Evolutionary conservation across 2,797 vertebrate genomes (phyloP).

Genomic region (Mionectes olivaceus): DNA sequence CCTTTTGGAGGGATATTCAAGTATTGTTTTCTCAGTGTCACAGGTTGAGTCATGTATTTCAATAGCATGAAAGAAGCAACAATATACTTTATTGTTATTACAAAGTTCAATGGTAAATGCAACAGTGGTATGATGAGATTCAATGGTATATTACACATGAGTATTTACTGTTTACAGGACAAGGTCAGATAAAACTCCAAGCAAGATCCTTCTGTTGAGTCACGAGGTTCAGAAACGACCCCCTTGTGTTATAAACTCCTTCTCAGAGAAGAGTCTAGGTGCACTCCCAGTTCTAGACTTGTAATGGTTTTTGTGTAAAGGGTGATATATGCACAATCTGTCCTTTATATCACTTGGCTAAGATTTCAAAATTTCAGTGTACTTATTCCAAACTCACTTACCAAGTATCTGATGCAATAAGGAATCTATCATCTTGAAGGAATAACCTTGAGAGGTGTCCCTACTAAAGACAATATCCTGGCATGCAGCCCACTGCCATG

Average conservation of each 20-base stretch:
- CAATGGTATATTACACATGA: background rate
- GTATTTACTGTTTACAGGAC: background rate
- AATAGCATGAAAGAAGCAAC: background rate
- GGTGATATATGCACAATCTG: background rate
- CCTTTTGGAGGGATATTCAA: background rate
- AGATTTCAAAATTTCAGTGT: background rate
- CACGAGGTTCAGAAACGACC: background rate
- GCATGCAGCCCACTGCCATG: background rate
- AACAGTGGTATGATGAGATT: background rate
- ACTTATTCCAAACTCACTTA: background rate
- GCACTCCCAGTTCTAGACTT: background rate
- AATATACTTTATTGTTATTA: too few relatives aligned
- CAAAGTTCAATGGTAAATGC: background rate
- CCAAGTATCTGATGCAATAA: background rate
- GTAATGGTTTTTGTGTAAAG: background rate
- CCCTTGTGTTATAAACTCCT: background rate
- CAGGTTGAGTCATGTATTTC: background rate
- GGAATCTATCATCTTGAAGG: background rate
- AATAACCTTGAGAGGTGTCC: background rate
- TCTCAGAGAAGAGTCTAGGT: background rate
- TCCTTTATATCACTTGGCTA: background rate
- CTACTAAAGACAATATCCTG: background rate
- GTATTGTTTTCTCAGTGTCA: background rate
- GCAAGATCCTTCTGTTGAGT: background rate
- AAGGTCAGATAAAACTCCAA: background rate